Conservation (phyloP, 2,797 vertebrate genomes). For the Gephyroberyx darwinii region DNA sequence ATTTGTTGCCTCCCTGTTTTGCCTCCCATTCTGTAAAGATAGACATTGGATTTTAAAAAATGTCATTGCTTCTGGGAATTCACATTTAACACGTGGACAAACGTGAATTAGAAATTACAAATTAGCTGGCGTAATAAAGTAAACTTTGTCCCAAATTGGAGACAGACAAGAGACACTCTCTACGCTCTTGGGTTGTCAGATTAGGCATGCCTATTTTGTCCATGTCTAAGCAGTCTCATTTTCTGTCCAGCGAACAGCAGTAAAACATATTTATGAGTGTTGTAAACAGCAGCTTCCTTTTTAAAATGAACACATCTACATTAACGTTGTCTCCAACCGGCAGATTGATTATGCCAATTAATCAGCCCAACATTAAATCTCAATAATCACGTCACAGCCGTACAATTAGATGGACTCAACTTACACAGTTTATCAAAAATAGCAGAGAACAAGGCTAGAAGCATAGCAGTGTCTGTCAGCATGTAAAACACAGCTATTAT, state of each 20-base stretch:
- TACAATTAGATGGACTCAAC: slow-evolving; percentile 47
- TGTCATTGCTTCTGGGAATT: too few relatives aligned
- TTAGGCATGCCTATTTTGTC: neutral
- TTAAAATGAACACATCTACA: slow-evolving; percentile 28
- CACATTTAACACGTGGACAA: too few relatives aligned
- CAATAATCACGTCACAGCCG: slow-evolving; percentile 41
- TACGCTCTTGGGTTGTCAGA: slow-evolving; percentile 3
- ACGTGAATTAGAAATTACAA: neutral
- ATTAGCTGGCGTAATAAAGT: too few relatives aligned
- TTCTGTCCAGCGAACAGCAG: slow-evolving; percentile 27
- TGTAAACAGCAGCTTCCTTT: slow-evolving; percentile 19
- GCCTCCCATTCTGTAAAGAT: too few relatives aligned
- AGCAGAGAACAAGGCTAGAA: slow-evolving; percentile 26
- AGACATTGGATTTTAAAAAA: too few relatives aligned
- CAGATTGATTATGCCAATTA: slow-evolving; percentile 41
- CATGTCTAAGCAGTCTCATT: slow-evolving; percentile 9
- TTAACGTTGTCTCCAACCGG: slow-evolving; percentile 14
- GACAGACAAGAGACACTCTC: neutral
- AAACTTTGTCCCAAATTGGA: slow-evolving; percentile 14
- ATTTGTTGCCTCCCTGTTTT: too few relatives aligned
- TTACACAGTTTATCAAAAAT: slow-evolving; percentile 38
- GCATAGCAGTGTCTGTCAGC: slow-evolving; percentile 37
- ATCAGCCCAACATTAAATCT: slow-evolving; percentile 38
- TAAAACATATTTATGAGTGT: slow-evolving; percentile 14
- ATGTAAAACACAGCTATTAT: slow-evolving; percentile 43